These are phyloP conservation scores for Caenorhabditis zanzibari DNA, from an alignment of 2,888 invertebrate species.

Conservation along the genomic window DNA sequence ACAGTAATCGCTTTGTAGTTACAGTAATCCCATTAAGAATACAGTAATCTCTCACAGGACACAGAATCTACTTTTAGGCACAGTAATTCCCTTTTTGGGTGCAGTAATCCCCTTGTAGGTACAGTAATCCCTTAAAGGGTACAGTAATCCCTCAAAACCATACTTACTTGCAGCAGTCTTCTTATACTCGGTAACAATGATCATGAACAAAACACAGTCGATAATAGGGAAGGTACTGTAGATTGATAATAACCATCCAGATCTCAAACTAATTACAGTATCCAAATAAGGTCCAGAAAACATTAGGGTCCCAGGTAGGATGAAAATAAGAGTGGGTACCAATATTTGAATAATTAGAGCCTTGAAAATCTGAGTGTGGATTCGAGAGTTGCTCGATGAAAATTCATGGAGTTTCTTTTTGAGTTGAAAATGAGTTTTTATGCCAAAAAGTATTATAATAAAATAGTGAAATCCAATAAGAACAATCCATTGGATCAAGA, in stretches of 20 bases:
- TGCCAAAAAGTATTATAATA: slow-evolving; percentile 1
- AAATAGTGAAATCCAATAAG: slow-evolving; percentile 23
- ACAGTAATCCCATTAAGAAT: no score
- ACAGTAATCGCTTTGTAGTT: no score
- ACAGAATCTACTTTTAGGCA: no score
- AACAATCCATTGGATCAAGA: not conserved
- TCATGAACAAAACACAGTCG: slow-evolving; percentile 21
- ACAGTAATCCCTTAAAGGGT: no score
- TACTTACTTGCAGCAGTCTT: slow-evolving; percentile 2
- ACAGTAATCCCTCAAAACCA: no score
- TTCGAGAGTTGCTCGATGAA: slow-evolving; percentile 2
- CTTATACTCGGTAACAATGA: slow-evolving; percentile 19
- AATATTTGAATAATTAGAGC: slow-evolving; percentile 24
- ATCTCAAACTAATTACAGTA: not conserved
- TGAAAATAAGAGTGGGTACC: not conserved
- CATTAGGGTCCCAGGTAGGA: not conserved
- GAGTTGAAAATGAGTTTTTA: slow-evolving; percentile 22
- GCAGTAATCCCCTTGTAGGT: no score
- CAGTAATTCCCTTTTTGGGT: no score
- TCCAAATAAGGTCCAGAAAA: not conserved
- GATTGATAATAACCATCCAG: slow-evolving; percentile 9
- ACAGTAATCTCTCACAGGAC: no score
- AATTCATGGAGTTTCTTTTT: slow-evolving; percentile 16
- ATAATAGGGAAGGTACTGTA: slow-evolving; percentile 10
- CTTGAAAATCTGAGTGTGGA: slow-evolving; percentile 31